phyloP scores from a whole-genome alignment of 92 coral and sea anemone genomes.

The Chrysogorgia sp. region DNA sequence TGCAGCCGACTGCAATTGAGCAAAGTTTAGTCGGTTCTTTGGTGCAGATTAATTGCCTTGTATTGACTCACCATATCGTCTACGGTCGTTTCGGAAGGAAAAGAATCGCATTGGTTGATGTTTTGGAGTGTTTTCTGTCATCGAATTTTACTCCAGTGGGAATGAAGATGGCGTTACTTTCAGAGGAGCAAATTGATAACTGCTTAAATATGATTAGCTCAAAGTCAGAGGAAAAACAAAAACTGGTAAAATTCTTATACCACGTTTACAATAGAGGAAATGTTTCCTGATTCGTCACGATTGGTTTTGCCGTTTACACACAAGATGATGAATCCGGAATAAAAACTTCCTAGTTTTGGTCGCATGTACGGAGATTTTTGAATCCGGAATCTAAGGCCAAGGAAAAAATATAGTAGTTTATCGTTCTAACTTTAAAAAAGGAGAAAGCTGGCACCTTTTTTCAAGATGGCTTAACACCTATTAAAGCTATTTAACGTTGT shows the following conservation, averaged over 20 bases:
- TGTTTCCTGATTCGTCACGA: too few relatives aligned
- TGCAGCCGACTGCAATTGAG: not conserved
- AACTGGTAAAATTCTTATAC: slow-evolving; percentile 69
- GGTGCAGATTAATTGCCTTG: slow-evolving; percentile 87
- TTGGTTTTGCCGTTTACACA: too few relatives aligned
- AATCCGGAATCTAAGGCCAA: too few relatives aligned
- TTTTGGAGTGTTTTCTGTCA: slow-evolving; percentile 74
- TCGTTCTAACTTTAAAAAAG: too few relatives aligned
- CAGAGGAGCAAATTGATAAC: slow-evolving; percentile 75
- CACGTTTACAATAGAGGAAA: too few relatives aligned
- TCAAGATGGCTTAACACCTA: too few relatives aligned
- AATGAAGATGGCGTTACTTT: slow-evolving; percentile 74
- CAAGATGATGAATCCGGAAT: too few relatives aligned
- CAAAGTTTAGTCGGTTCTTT: slow-evolving; percentile 63
- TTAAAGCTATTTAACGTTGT: too few relatives aligned
- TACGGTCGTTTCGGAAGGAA: slow-evolving; percentile 51
- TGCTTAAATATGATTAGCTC: slow-evolving; percentile 71
- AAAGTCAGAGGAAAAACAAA: slow-evolving; percentile 66
- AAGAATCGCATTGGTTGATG: slow-evolving; percentile 72
- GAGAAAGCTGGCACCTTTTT: too few relatives aligned
- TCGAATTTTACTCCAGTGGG: slow-evolving; percentile 81
- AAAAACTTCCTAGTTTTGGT: too few relatives aligned
- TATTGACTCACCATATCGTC: slow-evolving; percentile 64
- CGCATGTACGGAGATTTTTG: too few relatives aligned
- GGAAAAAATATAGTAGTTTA: too few relatives aligned